Base-by-base conservation (phyloP, 2,113 vertebrate genomes). In the Megaleporinus macrocephalus region DNA sequence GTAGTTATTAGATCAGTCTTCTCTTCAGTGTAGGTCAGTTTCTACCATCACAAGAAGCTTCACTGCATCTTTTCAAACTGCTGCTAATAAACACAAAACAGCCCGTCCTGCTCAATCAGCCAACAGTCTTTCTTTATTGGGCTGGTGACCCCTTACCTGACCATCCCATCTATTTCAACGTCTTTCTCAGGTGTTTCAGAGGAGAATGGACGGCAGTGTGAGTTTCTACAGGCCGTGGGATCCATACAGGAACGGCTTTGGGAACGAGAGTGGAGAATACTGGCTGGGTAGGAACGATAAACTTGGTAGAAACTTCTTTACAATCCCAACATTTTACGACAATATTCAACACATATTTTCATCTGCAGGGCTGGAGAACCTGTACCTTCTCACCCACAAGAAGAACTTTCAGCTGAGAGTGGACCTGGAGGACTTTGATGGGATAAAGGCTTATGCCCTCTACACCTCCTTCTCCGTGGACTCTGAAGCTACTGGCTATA, bases 351-450 rank as follows among this genome's bases (percentile, higher is more conserved):
- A 5, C 11, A 9, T 11, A 1, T 44, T 4, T 44, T 2, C 15
- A 15, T 18, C 49, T 16, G 49, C 49, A 51, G 49, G 49, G 14
- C 86, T 95, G 61, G 88, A 95, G 77, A 91, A 91, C 72, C 81
- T 94, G 36, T 89, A 93, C n/a, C 91, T 88, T 18, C 87, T 95
- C 57, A 94, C 93, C 0, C 87, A 89, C 47, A 92, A 89, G 72
- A 92, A 86, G 51, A 92, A 89, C 59, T 94, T 92, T 1, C 90
- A 91, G 83, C 86, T 95, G 76, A 90, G 90, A 6, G 91, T 95
- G 78, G 93, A 95, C 78, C 53, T 95, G 78, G 92, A 94, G 55
- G 94, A 95, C 81, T 95, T 95, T 33, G 92, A 93, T 62, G 93
- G 93, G 74, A 90, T 88, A 66, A 91, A 86, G 0, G 93, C 89